Evolutionary conservation across 2,113 vertebrate genomes (phyloP), one percentile per base, ranked within the genome.

Genomic region (Gavia stellata): DNA sequence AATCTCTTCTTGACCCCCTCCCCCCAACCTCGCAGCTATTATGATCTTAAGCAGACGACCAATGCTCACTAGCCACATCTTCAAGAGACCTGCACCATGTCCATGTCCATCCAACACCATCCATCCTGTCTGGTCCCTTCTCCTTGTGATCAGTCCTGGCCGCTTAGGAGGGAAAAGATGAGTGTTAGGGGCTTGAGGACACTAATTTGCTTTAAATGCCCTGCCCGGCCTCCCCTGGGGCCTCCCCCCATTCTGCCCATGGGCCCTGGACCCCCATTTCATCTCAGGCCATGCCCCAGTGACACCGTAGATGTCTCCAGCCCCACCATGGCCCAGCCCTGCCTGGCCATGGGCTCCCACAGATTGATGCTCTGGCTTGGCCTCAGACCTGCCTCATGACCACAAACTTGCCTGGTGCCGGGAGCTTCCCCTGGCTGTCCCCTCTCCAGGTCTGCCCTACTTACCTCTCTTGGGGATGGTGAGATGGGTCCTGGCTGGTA

Each of bases 221-320:
- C 38, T 71, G 20, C 7, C 36, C 14, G 40, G 26, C 50, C 13
- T 68, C 31, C 36, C 6, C 18, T 56, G 33, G 33, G 42, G 16
- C 18, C 26, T 87, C 21, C 9, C 6, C 5, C 5, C 2, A 49
- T 7, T 8, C 47, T 49, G 15, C 7, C 31, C 31, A 17, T 49
- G 42, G 75, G 17, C 12, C 42, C 42, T 42, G 53, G 10, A 86
- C 10, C 7, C 25, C 49, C 31, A 42, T 62, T 62, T 49, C 40
- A 81, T 24, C 58, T 72, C 81, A 71, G 34, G 14, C 19, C 9
- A 7, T 36, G n/a, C 13, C 14, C 29, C n/a, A 42, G 20, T 0
- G 3, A 28, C 1, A 4, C 18, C 1, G 1, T 52, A 65, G 50
- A 5, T 20, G 7, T 42, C 61, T 74, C 6, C 82, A 81, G 11